Evolutionary conservation across 2,888 invertebrate genomes (phyloP).

Genomic region (Archaeoteleia sp.): DNA sequence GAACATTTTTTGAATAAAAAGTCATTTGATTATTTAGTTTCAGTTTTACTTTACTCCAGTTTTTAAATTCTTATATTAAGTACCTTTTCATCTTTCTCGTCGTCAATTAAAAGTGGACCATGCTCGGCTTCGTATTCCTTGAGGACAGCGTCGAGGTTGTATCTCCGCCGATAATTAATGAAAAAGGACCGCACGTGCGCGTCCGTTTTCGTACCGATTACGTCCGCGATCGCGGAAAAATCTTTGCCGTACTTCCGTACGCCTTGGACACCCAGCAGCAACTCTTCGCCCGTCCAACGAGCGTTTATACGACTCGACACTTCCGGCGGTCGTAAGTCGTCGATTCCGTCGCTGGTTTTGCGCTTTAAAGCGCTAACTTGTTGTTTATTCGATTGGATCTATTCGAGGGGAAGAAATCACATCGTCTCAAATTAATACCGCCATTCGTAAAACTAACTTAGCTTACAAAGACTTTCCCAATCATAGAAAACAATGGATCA

Average conservation of each 20-base stretch:
- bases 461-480: no score
- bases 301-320: constrained; percentile 85
- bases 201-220: constrained; percentile 96
- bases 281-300: constrained; percentile 95
- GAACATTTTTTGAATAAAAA: no score
- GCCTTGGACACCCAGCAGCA: constrained; percentile 93
- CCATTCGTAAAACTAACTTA: no score
- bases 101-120: constrained; percentile 76
- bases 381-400: constrained; percentile 98
- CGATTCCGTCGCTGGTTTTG: constrained; percentile 81
- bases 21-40: no score
- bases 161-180: constrained; percentile 91
- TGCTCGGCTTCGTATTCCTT: constrained; percentile 90
- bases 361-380: constrained; percentile 90
- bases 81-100: constrained; percentile 75
- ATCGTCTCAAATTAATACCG: constrained; percentile 3
- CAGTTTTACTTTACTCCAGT: no score
- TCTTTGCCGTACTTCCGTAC: constrained; percentile 89
- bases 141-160: constrained; percentile 89
- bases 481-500: no score
- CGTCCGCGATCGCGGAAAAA: constrained; percentile 95
- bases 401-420: constrained; percentile 44
- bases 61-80: no score
- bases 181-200: constrained; percentile 94
- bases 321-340: constrained; percentile 80